Base-by-base conservation (phyloP, 2,113 vertebrate species). In the Melanotaenia duboulayi region DNA sequence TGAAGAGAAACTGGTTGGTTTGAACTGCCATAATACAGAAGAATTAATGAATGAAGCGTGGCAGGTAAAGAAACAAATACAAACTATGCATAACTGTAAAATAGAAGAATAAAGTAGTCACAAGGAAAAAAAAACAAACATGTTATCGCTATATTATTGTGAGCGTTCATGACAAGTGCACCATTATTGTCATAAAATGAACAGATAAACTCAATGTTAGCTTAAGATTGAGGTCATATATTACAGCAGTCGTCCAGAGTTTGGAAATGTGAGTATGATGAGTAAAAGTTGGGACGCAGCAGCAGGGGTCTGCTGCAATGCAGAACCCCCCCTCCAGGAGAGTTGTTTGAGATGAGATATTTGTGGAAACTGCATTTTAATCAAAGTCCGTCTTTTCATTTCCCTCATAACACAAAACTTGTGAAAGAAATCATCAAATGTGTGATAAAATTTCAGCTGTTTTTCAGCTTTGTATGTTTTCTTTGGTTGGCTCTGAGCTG, bases 241-340 rank as follows among this genome's bases (percentile, higher is more conserved):
- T 55, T 49, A 1, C 68, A 60, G 76, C 55, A 74, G 39, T 20
- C 28, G 64, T 70, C 28, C 39, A 44, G 50, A 9, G 2, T 58
- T 48, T 35, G 37, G n/a, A 52, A 65, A 72, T 64, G 62, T 70
- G 71, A 68, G 65, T 54, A 42, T 39, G 51, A 81, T 73, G 69
- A 64, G 56, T 22, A 23, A 49, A 49, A 78, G 77, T 20, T 35
- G 35, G 62, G 46, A 42, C 50, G 62, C 65, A 74, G 65, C 72
- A 73, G 75, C 51, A 75, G 63, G 63, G 66, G 56, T 16, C 44
- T 61, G 73, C 64, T 9, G 54, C 70, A 44, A 46, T 55, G 56
- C 57, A 72, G 55, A 76, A 2, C n/a, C 19, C 28, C 60, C 40
- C 28, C 46, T 22, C 25, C 49, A 49, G 2, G 23, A 73, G 22